Base-by-base conservation (phyloP, 1,140 invertebrate species). In the Cardiocondyla obscurior region DNA sequence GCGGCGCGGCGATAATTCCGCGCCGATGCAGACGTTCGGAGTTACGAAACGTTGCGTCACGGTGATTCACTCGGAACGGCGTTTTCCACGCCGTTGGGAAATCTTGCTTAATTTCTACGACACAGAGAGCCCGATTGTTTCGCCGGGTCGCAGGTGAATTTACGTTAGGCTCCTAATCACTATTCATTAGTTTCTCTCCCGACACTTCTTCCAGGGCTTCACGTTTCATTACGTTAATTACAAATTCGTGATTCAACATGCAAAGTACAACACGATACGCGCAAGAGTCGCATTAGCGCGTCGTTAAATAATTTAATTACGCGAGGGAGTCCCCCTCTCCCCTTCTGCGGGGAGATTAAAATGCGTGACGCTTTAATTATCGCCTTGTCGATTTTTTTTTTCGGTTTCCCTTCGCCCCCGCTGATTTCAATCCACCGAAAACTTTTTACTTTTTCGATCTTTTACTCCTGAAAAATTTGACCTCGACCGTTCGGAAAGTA, bases 211-310 rank as follows among this genome's bases (percentile, higher is more conserved):
- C 73, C 19, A 5, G 4, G 39, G 33, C 49, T 77, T 77, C 74
- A 53, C 62, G 74, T 79, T 55, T 53, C 62, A 79, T 69, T 79
- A 79, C 33, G 74, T 79, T 79, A 67, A 79, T 79, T 69, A 46
- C 33, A 51, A 69, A 69, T 69, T 36, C 74, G 62, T 55, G 33
- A 69, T 67, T 28, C n/a, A 33, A 67, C 25, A 65, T 46, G 74
- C 74, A 25, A 69, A 39, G 46, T 49, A 12, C 51, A 46, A 69
- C 62, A 25, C 42, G 22, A 77, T 44, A 28, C 53, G 58, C 39
- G 28, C 39, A 73, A 58, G 44, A n/a, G 55, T 16, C 53, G 30
- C 22, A 76, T 76, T 64, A 62, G 28, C 57, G 42, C 58, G 25
- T 62, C 55, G 39, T 62, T 64, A 62, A 76, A 76, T 60, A 44